A percentile compares a stretch with the other conserved stretches of the same genome.
Conservation (phyloP, 2,888 invertebrate species). For the Herminia tarsipennalis region DNA sequence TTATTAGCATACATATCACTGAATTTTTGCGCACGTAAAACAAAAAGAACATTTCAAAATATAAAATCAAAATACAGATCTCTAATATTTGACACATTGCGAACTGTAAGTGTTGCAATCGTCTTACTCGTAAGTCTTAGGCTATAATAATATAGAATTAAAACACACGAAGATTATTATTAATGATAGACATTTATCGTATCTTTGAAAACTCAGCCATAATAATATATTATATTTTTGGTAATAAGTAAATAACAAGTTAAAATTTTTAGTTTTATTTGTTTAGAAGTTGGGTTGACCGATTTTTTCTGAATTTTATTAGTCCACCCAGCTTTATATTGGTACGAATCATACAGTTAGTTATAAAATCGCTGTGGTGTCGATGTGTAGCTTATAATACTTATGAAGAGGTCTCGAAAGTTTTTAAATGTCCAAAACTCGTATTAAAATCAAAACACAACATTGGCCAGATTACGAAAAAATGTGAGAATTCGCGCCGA, state of each 20-base stretch:
- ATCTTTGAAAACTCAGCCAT: conserved; percentile 83
- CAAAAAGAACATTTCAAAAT: conserved; percentile 69
- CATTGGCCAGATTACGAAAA: conserved; percentile 1
- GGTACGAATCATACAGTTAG: conserved; percentile 47
- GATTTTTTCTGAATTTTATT: conserved; percentile 45
- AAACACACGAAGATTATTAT: conserved; percentile 71
- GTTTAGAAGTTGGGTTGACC: conserved; percentile 60
- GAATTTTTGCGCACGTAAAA: conserved; percentile 27
- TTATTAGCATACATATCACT: conserved; percentile 48
- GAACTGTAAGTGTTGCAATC: conserved; percentile 79
- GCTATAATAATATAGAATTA: conserved; percentile 64
- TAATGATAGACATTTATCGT: conserved; percentile 74
- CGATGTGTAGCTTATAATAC: conserved; percentile 52
- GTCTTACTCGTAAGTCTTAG: conserved; percentile 77
- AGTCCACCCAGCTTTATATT: conserved; percentile 58
- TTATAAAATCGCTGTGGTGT: conserved; percentile 54
- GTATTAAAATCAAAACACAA: not conserved
- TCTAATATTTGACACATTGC: conserved; percentile 77
- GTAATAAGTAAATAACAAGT: conserved; percentile 75
- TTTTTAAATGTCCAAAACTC: conserved; percentile 34
- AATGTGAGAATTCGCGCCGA: conserved; percentile 15
- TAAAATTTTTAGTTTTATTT: conserved; percentile 67
- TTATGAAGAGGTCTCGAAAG: conserved; percentile 32
- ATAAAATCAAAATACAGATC: conserved; percentile 64
- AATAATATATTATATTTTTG: conserved; percentile 82